Evolutionary conservation across 37 sponge, comb jelly and placozoan species (phyloP).

Genomic region (Amphimedon queenslandica): DNA sequence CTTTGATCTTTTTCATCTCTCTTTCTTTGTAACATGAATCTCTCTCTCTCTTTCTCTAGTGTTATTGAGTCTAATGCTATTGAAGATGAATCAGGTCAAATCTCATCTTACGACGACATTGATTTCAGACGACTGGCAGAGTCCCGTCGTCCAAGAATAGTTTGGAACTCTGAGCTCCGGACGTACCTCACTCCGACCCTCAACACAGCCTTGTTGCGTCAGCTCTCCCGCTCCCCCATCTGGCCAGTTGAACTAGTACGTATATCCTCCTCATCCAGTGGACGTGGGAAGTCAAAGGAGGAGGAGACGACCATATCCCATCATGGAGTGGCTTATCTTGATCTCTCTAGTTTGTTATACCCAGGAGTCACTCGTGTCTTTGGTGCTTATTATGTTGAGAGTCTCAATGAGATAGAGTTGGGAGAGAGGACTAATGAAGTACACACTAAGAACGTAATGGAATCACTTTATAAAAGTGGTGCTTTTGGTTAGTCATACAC

Average conservation of each 20-base stretch:
- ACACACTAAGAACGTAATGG: no score
- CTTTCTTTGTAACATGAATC: no score
- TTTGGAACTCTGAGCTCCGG: conserved; percentile 77
- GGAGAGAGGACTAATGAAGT: no score
- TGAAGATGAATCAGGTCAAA: conserved; percentile 88
- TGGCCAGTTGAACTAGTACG: conserved; percentile 79
- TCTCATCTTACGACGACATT: conserved; percentile 32
- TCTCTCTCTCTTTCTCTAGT: no score
- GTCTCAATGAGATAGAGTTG: no score
- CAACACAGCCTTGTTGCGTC: conserved; percentile 6
- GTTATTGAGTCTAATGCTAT: conserved; percentile 50
- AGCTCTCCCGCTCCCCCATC: conserved; percentile 37
- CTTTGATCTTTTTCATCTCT: no score
- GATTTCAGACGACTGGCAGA: conserved; percentile 69
- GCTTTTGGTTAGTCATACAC: no score
- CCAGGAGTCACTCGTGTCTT: no score
- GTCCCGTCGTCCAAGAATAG: conserved; percentile 54
- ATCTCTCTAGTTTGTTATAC: conserved; percentile 88
- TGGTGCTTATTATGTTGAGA: no score
- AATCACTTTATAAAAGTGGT: no score
- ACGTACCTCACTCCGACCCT: conserved; percentile 35
- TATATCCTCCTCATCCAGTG: conserved; percentile 23
- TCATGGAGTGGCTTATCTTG: conserved; percentile 86
- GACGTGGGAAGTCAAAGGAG: conserved; percentile 50
- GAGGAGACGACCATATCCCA: conserved; percentile 67